A percentile compares a stretch with the other conserved stretches of the same genome.
Conservation (phyloP, 2,797 vertebrate species). For the Eleutherodactylus coqui region DNA sequence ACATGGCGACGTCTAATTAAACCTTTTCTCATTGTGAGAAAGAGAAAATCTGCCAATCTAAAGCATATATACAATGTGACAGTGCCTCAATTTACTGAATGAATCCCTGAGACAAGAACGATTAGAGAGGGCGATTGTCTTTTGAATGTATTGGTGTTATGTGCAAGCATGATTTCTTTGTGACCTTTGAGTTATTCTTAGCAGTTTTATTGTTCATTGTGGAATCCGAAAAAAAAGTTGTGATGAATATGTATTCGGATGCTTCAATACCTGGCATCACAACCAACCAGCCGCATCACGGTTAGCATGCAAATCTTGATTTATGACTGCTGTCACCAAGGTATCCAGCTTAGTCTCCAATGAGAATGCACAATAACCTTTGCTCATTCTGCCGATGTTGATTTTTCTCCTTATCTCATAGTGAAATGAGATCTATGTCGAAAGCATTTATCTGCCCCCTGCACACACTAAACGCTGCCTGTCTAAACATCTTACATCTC, state of each 20-base stretch:
- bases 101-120: constrained; percentile 50
- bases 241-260: constrained; percentile 63
- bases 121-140: constrained; percentile 55
- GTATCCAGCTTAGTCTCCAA: constrained; percentile 61
- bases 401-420: constrained; percentile 38
- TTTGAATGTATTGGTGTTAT: constrained; percentile 54
- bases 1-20: constrained; percentile 5
- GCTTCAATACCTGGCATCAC: constrained; percentile 64
- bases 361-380: constrained; percentile 65
- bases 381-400: constrained; percentile 63
- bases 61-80: constrained; percentile 40
- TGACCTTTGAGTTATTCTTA: constrained; percentile 61
- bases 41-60: constrained; percentile 37
- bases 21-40: constrained; percentile 42
- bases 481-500: constrained; percentile 66
- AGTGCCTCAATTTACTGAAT: constrained; percentile 47
- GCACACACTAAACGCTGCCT: constrained; percentile 64
- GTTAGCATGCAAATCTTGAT: constrained; percentile 71
- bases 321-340: constrained; percentile 65
- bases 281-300: constrained; percentile 59
- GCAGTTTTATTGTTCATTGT: constrained; percentile 57
- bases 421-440: constrained; percentile 64
- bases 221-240: constrained; percentile 49
- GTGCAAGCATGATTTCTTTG: constrained; percentile 57
- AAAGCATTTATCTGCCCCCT: constrained; percentile 62